A percentile compares a stretch with the other conserved stretches of the same genome.
Evolutionary conservation across 2,797 vertebrate species (phyloP).

Genomic region (Adrianichthys oophorus): DNA sequence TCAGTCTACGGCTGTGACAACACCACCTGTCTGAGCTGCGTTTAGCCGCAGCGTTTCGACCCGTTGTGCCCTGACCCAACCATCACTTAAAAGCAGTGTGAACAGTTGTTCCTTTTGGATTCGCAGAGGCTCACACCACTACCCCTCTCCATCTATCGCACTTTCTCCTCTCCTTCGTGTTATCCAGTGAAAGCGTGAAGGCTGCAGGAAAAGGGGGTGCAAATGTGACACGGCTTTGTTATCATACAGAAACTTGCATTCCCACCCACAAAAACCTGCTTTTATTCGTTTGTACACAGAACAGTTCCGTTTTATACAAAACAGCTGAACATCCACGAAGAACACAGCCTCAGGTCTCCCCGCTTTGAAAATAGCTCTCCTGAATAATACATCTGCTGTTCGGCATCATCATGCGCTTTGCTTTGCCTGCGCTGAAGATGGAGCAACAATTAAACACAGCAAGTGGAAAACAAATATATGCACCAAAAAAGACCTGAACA

Average conservation of each 20-base stretch:
- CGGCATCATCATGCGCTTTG: conserved; percentile 22
- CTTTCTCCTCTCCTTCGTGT: too few species aligned
- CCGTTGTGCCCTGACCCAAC: conserved; percentile 8
- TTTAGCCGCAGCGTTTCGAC: conserved; percentile 8
- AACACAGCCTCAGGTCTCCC: conserved; percentile 22
- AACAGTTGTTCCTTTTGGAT: too few species aligned
- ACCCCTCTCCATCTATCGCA: too few species aligned
- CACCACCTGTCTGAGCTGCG: conserved; percentile 58
- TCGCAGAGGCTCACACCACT: too few species aligned
- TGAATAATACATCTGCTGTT: conserved; percentile 47
- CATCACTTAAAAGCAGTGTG: conserved; percentile 15
- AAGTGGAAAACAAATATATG: conserved; percentile 27
- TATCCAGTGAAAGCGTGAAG: too few species aligned
- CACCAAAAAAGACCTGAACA: background rate
- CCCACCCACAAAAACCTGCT: background rate
- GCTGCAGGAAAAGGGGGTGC: too few species aligned
- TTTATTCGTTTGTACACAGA: conserved; percentile 19
- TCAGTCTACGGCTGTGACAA: conserved; percentile 47
- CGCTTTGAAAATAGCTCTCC: conserved; percentile 29
- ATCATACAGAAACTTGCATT: too few species aligned
- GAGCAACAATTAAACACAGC: conserved; percentile 26
- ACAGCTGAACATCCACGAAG: conserved; percentile 14
- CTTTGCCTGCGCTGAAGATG: conserved; percentile 17
- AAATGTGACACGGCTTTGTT: too few species aligned
- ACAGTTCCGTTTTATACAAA: conserved; percentile 18